These are phyloP conservation scores for Climacteris rufus DNA, from an alignment of 2,113 vertebrate genomes.

Conservation along the genomic window DNA sequence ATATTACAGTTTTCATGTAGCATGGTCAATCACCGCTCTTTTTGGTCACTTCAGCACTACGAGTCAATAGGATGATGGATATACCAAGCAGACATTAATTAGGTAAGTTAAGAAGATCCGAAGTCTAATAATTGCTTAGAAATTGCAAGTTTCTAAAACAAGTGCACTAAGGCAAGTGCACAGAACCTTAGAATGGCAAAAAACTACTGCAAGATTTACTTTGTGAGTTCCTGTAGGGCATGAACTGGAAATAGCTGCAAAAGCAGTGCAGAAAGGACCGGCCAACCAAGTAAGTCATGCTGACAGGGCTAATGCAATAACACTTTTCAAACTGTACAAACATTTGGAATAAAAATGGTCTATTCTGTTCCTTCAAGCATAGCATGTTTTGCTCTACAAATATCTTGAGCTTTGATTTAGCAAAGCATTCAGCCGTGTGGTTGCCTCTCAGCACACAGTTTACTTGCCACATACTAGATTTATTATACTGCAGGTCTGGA, in stretches of 20 bases:
- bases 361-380: neutral
- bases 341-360: conserved; percentile 12
- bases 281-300: neutral
- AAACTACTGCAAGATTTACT: neutral
- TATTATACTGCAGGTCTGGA: neutral
- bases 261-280: neutral
- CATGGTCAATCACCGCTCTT: neutral
- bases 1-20: neutral
- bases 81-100: neutral
- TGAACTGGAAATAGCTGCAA: neutral
- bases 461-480: neutral
- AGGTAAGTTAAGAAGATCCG: neutral
- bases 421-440: neutral
- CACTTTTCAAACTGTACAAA: neutral
- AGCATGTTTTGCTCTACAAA: neutral
- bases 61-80: neutral
- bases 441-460: neutral
- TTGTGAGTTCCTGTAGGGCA: neutral
- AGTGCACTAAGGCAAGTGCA: neutral
- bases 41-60: neutral
- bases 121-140: neutral
- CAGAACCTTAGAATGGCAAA: neutral
- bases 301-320: conserved; percentile 9
- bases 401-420: neutral
- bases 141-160: neutral